These are phyloP conservation scores for Thalassaphorura encarpata DNA, from an alignment of 1,140 invertebrate genomes.

Conservation along the genomic window DNA sequence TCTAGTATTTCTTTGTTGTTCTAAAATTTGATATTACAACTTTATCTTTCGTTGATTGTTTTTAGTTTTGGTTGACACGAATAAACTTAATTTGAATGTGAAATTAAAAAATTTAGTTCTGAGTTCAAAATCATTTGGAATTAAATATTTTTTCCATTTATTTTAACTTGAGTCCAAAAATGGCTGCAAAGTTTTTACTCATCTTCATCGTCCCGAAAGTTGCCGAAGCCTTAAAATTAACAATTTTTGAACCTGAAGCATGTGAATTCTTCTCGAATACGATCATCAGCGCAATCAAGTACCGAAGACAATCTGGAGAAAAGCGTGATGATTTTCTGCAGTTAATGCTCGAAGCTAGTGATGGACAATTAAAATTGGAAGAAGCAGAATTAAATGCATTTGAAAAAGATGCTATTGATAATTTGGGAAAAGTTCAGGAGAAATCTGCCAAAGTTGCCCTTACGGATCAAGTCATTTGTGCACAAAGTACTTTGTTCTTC, in stretches of 20 bases:
- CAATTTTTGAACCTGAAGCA: slow-evolving; percentile 10
- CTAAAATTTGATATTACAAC: too few species aligned
- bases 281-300: neutral
- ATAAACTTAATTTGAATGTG: too few species aligned
- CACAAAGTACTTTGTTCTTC: slow-evolving; percentile 30
- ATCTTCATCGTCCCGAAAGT: too few species aligned
- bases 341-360: slow-evolving; percentile 28
- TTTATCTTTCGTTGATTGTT: too few species aligned
- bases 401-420: slow-evolving; percentile 5
- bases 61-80: too few species aligned
- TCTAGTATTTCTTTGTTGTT: too few species aligned
- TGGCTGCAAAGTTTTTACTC: too few species aligned
- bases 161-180: too few species aligned
- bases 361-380: slow-evolving; percentile 8
- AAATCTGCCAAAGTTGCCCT: neutral
- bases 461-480: slow-evolving; percentile 13
- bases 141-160: too few species aligned
- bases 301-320: neutral
- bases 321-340: slow-evolving; percentile 34
- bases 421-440: neutral
- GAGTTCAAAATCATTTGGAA: too few species aligned
- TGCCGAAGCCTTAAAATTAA: neutral
- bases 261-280: slow-evolving; percentile 34
- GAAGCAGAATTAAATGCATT: slow-evolving; percentile 1
- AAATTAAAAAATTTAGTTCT: too few species aligned